Base-by-base conservation (phyloP, 1,140 invertebrate species). In the Lanistes nyassanus region DNA sequence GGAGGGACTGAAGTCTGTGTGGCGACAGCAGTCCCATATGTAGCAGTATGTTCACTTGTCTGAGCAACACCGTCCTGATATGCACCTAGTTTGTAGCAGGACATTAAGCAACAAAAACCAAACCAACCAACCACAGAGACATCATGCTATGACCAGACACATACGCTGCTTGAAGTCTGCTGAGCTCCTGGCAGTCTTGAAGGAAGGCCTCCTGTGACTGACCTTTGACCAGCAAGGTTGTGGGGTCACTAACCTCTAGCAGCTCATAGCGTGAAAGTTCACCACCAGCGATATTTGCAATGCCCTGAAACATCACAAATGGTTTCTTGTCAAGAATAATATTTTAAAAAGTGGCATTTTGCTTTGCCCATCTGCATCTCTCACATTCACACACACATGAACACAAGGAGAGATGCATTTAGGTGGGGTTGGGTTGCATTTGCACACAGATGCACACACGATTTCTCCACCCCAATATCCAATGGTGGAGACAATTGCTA, bases 201-300 rank as follows among this genome's bases (percentile, higher is more conserved):
- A 84, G 66, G 51, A 83, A 84, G 64, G 81, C 77, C 9, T 84
- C 78, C 39, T 76, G 37, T 37, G 73, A 37, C 68, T 83, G 83
- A 23, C 83, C 83, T 68, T 76, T 74, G 2, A 87, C 80, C n/a
- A 85, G 56, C 29, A 84, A 60, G 37, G 75, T 81, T 39, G 84
- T 82, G 56, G 86, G 86, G 66, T 84, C 79, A 72, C 82, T 87
- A 21, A 86, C 78, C 64, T 88, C 86, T 34, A 88, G 67, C 55
- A 88, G 79, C 65, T 84, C 82, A 82, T 86, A 87, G 21, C 80
- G 70, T 4, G 83, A 83, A 29, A 75, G 74, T 66, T 85, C 84
- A n/a, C 76, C 79, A 16, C 85, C 84, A 34, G 85, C 79, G 66
- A 88, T 82, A 37, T 86, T 81, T 42, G 85, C 80, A 67, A 88